A percentile compares a stretch with the other conserved stretches of the same genome.
These are phyloP conservation scores for Hydrochoerus hydrochaeris DNA, from an alignment of 2,113 vertebrate species.

Conservation along the genomic window DNA sequence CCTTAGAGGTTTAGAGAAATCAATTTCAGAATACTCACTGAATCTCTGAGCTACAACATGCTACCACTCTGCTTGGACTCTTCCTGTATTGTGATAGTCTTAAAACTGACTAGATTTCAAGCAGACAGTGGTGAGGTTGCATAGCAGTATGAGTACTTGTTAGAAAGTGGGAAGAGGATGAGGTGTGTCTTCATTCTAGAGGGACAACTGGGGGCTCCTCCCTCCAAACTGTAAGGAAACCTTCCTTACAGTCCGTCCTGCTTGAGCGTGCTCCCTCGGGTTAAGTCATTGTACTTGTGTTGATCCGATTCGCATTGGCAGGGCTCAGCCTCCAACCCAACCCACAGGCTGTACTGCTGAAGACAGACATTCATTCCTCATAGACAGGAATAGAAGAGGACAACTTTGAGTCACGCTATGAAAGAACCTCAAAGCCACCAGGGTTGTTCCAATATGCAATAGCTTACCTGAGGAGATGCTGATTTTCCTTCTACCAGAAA, in stretches of 20 bases:
- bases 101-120: neutral
- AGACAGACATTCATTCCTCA: neutral
- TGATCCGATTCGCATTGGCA: too few relatives aligned
- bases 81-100: neutral
- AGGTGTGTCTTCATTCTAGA: neutral
- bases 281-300: neutral
- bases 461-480: neutral
- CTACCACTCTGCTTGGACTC: too few relatives aligned
- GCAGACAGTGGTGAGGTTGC: neutral
- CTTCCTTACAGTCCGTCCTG: neutral
- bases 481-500: neutral
- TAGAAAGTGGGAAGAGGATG: neutral
- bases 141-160: neutral
- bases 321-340: neutral
- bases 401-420: neutral
- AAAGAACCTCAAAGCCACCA: neutral
- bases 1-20: conserved; percentile 67
- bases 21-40: conserved; percentile 48
- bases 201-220: neutral
- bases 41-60: neutral
- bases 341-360: neutral
- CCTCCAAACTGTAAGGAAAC: neutral
- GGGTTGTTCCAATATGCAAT: neutral
- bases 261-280: neutral
- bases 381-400: neutral